phyloP scores from a whole-genome alignment of 2,888 invertebrate species.

The Arge pagana region DNA sequence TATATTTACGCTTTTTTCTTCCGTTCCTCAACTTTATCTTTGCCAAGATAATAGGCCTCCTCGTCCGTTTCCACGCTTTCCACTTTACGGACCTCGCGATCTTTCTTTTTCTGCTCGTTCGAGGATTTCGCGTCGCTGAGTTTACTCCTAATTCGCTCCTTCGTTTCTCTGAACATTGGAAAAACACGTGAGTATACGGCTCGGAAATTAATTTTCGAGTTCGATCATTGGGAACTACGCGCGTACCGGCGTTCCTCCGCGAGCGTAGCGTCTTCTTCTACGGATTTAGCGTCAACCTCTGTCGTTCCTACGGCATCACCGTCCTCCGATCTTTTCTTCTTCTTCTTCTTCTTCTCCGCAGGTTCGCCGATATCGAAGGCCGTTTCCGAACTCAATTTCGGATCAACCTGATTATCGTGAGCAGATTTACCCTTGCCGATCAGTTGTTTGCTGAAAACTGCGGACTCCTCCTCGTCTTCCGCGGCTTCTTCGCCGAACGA shows the following conservation, averaged over 20 bases:
- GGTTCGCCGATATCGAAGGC: conserved; percentile 58
- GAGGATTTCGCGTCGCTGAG: conserved; percentile 40
- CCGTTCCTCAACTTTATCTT: conserved; percentile 65
- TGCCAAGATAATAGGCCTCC: conserved; percentile 68
- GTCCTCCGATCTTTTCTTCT: conserved; percentile 34
- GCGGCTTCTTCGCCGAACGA: conserved; percentile 98
- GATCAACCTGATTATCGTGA: conserved; percentile 90
- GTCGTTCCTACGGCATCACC: conserved; percentile 45
- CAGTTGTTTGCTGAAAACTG: conserved; percentile 69
- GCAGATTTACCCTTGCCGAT: conserved; percentile 90
- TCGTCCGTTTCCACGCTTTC: conserved; percentile 60
- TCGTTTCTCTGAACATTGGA: conserved; percentile 44
- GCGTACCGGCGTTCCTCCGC: conserved; percentile 49
- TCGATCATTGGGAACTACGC: conserved; percentile 26
- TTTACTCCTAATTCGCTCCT: conserved; percentile 51
- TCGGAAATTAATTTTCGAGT: conserved; percentile 13
- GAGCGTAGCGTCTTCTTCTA: conserved; percentile 40
- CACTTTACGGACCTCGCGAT: conserved; percentile 36
- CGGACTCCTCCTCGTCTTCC: conserved; percentile 87
- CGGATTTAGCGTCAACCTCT: conserved; percentile 39
- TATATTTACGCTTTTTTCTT: conserved; percentile 64
- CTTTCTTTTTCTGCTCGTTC: conserved; percentile 41
- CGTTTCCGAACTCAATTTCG: conserved; percentile 79
- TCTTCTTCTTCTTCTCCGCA: conserved; percentile 33
- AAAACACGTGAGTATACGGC: conserved; percentile 2